Evolutionary conservation across 1,140 invertebrate species (phyloP), one percentile per base, ranked within the genome.

Genomic region (Vanessa tameamea): DNA sequence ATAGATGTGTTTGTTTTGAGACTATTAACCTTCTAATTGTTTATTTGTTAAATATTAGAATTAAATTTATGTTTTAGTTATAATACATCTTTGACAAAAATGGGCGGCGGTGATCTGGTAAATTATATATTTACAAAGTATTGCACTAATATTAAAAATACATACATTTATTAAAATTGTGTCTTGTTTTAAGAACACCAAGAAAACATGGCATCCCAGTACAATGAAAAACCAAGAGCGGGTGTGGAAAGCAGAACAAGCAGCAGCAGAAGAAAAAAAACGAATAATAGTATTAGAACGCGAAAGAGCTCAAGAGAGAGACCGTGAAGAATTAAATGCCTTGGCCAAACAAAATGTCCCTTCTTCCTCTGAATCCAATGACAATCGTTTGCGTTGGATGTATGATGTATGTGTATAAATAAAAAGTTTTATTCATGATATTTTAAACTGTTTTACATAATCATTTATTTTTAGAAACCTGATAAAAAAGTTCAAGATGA

Each of bases 351-450:
- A 94, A 12, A 94, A 94, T 76, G 94, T 94, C 1, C 94, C 94
- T 0, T 79, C 93, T 26, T 88, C 89, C 70, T 91, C 93, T 48
- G 93, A 93, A 57, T 93, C 94, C 31, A 93, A 94, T 67, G 94
- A 95, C 37, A 94, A 94, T 64, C 96, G 96, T 75, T 86, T 98
- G 57, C 96, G 98, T 84, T 99, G 98, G 97, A 98, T 98, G 97
- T 98, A 98, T 86, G 97, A 97, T 94, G 94, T 95, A 79, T 67
- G 89, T 85, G 61, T 16, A 43, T 43, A 43, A 51, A n/a, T 15
- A 51, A 14, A 15, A 14, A 13, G 13, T 51, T n/a, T n/a, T 15
- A 12, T 51, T 15, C 9, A 5, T 8, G 6, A 43, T 43, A 11
- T 43, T 43, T 43, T 31, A 4, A 11, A 43, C 9, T 11, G 37